Percentiles rank a stretch among this genome's conserved stretches.
Evolutionary conservation across 2,888 invertebrate genomes (phyloP).

Genomic region (Noctua fimbriata): DNA sequence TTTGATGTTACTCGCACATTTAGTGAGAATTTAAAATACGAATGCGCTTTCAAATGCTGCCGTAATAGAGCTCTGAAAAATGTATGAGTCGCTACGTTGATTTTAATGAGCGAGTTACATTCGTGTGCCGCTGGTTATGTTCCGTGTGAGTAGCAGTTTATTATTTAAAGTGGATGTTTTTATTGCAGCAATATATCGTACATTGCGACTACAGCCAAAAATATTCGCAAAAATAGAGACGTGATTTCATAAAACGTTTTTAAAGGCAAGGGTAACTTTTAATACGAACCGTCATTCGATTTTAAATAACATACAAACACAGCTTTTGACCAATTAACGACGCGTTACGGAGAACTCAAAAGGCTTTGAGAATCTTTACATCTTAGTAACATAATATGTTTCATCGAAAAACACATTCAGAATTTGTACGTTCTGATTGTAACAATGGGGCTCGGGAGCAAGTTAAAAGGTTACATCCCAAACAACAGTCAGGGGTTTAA

Average conservation of each 20-base stretch:
- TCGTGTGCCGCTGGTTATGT: not conserved
- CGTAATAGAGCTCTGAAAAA: slow-evolving; percentile 50
- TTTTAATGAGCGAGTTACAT: slow-evolving; percentile 60
- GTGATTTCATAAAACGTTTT: not conserved
- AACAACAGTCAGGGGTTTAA: slow-evolving; percentile 31
- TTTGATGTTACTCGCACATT: slow-evolving; percentile 62
- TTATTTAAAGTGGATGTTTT: slow-evolving; percentile 11
- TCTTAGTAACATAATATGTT: not conserved
- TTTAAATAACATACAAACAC: not conserved
- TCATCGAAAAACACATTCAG: not conserved
- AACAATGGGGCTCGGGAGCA: slow-evolving; percentile 2
- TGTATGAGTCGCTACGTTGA: slow-evolving; percentile 56
- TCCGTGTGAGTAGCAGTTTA: slow-evolving; percentile 8
- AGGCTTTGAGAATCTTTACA: not conserved
- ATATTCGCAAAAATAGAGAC: not conserved
- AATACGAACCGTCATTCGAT: not conserved
- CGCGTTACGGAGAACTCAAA: not conserved
- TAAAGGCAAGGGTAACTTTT: not conserved
- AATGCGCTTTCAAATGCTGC: slow-evolving; percentile 54
- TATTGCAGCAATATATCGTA: not conserved
- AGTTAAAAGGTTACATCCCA: not conserved
- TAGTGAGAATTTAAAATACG: slow-evolving; percentile 64
- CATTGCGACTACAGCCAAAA: not conserved
- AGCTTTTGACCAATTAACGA: not conserved
- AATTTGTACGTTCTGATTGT: not conserved